phyloP scores from a whole-genome alignment of 2,797 vertebrate genomes.

The Jordanella pulchra region DNA sequence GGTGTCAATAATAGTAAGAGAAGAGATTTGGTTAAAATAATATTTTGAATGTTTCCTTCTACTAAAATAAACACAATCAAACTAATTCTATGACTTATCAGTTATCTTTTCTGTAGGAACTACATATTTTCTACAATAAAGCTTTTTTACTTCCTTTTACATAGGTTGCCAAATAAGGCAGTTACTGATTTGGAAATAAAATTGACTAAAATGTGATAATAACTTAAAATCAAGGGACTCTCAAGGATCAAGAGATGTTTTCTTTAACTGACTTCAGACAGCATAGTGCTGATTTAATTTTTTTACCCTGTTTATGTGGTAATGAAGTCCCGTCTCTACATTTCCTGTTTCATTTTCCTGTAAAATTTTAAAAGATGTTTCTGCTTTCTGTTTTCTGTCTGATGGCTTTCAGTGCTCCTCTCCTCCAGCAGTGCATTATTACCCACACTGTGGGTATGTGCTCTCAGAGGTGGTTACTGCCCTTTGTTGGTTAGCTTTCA shows the following conservation, averaged over 20 bases:
- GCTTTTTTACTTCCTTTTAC: neutral
- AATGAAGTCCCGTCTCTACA: constrained; percentile 14
- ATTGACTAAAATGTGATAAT: too few relatives aligned
- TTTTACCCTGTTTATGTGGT: constrained; percentile 8
- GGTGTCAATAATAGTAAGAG: too few relatives aligned
- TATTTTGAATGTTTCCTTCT: too few relatives aligned
- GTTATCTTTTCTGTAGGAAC: too few relatives aligned
- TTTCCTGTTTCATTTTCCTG: constrained; percentile 16
- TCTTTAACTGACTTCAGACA: neutral
- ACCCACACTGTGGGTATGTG: constrained; percentile 79
- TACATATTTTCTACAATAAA: too few relatives aligned
- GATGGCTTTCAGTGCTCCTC: constrained; percentile 48
- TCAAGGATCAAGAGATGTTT: neutral
- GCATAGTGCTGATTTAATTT: constrained; percentile 6
- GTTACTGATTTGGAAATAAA: neutral
- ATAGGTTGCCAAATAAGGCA: neutral
- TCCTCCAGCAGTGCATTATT: constrained; percentile 67
- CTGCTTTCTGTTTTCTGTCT: constrained; percentile 45
- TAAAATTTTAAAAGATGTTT: constrained; percentile 43
- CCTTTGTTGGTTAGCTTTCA: constrained; percentile 74
- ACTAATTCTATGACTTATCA: too few relatives aligned
- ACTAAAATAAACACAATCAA: too few relatives aligned
- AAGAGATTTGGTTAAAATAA: too few relatives aligned
- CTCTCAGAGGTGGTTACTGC: constrained; percentile 66
- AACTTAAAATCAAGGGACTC: too few relatives aligned